These are phyloP conservation scores for Drymonia ruficornis DNA, from an alignment of 2,888 invertebrate genomes.

Conservation along the genomic window DNA sequence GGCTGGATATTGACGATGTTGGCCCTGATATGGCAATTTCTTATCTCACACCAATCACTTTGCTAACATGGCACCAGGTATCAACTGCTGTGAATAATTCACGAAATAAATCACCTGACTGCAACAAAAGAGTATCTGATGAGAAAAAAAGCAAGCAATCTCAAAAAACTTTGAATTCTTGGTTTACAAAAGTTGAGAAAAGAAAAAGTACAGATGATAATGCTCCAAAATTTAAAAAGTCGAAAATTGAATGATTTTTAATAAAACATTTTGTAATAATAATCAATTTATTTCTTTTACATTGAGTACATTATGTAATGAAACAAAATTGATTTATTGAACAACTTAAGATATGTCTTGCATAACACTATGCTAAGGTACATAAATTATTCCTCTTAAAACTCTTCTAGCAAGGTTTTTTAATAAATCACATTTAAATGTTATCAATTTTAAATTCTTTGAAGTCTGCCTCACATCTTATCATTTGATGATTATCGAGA, in stretches of 20 bases:
- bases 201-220: conserved; percentile 48
- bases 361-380: no score
- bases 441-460: conserved; percentile 70
- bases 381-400: not conserved
- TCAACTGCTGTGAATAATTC: conserved; percentile 89
- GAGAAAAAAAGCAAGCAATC: conserved; percentile 55
- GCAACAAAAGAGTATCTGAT: conserved; percentile 77
- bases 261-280: conserved; percentile 12
- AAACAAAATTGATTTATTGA: not conserved
- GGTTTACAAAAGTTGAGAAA: conserved; percentile 67
- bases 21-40: conserved; percentile 78
- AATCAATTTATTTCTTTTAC: conserved; percentile 14
- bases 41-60: conserved; percentile 80
- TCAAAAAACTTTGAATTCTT: conserved; percentile 76
- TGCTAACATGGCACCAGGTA: conserved; percentile 88
- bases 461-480: conserved; percentile 81
- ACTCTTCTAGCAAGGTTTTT: no score
- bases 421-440: conserved; percentile 34
- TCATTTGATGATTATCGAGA: conserved; percentile 76
- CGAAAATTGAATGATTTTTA: conserved; percentile 29
- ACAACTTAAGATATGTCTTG: not conserved
- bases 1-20: conserved; percentile 87
- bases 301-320: conserved; percentile 9
- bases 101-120: conserved; percentile 86
- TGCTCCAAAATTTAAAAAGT: conserved; percentile 45